Evolutionary conservation across 2,113 vertebrate species (phyloP).

Genomic region (Bubo blakistoni): DNA sequence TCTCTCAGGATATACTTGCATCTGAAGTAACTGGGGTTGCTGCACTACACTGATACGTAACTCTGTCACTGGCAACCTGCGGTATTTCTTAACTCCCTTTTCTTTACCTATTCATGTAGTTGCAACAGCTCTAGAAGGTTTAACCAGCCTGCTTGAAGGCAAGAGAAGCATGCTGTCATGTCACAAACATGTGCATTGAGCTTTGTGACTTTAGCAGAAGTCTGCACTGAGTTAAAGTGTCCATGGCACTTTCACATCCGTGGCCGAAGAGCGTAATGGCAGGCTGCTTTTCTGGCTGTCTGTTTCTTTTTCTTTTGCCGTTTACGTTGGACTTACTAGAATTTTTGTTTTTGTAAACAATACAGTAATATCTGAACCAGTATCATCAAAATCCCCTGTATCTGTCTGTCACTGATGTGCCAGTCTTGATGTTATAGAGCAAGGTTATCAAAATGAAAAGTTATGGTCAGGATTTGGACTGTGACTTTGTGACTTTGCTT

Average conservation of each 20-base stretch:
- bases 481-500: neutral
- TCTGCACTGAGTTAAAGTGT: fast-evolving
- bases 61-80: neutral
- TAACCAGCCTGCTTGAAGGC: neutral
- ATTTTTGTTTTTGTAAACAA: neutral
- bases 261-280: neutral
- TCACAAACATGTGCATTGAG: neutral
- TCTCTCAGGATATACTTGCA: neutral
- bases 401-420: neutral
- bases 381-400: neutral
- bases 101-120: neutral
- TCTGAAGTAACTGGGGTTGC: neutral
- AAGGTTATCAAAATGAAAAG: neutral
- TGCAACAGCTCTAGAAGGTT: neutral
- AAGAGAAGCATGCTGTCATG: neutral
- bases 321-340: neutral
- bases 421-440: neutral
- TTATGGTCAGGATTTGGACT: neutral
- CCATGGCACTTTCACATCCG: neutral
- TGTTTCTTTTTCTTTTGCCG: neutral
- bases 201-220: neutral
- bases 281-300: neutral
- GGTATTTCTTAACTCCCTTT: neutral
- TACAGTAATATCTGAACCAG: neutral
- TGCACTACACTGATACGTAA: neutral